Evolutionary conservation across 2,113 vertebrate genomes (phyloP).

Genomic region (Thamnophis sirtalis): DNA sequence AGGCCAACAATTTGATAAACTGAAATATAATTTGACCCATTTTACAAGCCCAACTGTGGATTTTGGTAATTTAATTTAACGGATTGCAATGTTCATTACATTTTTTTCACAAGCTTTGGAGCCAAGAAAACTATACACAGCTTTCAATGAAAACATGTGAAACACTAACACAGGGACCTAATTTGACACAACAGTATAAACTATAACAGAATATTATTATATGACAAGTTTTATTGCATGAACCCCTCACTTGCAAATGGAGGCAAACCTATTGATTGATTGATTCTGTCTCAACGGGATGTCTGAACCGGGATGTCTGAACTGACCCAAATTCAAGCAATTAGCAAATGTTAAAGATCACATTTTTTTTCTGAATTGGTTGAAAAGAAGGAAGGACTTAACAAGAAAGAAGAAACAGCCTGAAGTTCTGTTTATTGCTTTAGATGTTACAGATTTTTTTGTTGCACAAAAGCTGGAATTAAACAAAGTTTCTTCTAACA

Average conservation of each 20-base stretch:
- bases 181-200: background rate
- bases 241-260: background rate
- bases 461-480: background rate
- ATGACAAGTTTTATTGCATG: background rate
- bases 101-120: conserved; percentile 8
- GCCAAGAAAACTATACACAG: conserved; percentile 11
- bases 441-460: background rate
- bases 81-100: conserved; percentile 14
- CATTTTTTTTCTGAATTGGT: background rate
- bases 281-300: background rate
- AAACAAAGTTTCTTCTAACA: background rate
- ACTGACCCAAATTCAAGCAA: background rate
- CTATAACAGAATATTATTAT: background rate
- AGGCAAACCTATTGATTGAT: background rate
- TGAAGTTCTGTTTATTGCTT: background rate
- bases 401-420: background rate
- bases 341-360: background rate
- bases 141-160: background rate
- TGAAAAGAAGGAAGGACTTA: background rate
- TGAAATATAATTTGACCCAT: conserved; percentile 24
- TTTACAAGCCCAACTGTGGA: conserved; percentile 30
- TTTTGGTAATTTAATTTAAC: conserved; percentile 16
- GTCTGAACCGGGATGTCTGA: no score
- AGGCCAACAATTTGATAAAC: conserved; percentile 1
- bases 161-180: background rate